Percentiles rank a stretch among this genome's conserved stretches.
These are phyloP conservation scores for Bimastos eiseni DNA, from an alignment of 2,888 invertebrate genomes.

Conservation along the genomic window DNA sequence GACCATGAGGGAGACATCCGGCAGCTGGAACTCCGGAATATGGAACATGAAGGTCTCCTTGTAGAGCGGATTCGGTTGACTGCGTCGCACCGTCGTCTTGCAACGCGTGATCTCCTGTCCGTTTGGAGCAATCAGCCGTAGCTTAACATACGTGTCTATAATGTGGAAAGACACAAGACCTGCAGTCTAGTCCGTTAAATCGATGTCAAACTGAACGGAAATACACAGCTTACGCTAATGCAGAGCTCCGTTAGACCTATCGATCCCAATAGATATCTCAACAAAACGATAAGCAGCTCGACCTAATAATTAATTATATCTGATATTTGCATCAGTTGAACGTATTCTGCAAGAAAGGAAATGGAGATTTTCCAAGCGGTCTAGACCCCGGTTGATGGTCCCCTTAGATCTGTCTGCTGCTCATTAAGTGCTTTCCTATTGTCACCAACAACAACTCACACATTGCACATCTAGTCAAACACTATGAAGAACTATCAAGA, in stretches of 20 bases:
- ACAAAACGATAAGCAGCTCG: neutral
- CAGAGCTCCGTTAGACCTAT: no score
- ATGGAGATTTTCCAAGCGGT: no score
- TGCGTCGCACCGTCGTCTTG: conserved; percentile 86
- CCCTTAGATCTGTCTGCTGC: no score
- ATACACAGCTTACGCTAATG: neutral
- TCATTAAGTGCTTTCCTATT: no score
- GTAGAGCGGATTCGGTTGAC: conserved; percentile 91
- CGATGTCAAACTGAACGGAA: neutral
- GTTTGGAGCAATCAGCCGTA: conserved; percentile 86
- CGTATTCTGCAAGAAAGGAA: no score
- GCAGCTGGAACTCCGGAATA: conserved; percentile 90
- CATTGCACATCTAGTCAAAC: no score
- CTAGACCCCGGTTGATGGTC: no score
- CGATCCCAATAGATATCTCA: no score
- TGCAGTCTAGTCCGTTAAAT: neutral
- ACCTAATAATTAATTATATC: neutral
- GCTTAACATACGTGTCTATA: conserved; percentile 88
- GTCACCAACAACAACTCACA: no score
- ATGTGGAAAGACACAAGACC: conserved; percentile 22
- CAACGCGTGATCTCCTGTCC: conserved; percentile 90
- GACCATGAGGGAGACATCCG: conserved; percentile 90
- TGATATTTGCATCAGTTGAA: no score
- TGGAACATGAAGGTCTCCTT: conserved; percentile 96
- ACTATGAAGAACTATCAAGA: no score